Evolutionary conservation across 1,140 invertebrate genomes (phyloP).

Genomic region (Colletes gigas): DNA sequence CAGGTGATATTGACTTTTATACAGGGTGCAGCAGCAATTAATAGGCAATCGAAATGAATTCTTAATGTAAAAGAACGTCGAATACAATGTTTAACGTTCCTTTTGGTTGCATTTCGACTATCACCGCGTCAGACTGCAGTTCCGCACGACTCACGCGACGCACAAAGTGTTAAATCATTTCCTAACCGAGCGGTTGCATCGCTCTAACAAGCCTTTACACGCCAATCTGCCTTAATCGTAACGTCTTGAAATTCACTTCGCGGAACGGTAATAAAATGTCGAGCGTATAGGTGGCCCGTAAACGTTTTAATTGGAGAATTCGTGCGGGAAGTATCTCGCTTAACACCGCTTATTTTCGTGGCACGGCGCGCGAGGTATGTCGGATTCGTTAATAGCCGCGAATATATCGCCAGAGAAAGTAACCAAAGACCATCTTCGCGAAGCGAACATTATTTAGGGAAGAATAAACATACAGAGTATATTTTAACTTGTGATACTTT

Average conservation of each 20-base stretch:
- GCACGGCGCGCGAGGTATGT: background rate
- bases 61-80: too few species aligned
- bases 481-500: too few species aligned
- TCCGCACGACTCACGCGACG: too few species aligned
- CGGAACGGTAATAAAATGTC: background rate
- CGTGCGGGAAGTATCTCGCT: background rate
- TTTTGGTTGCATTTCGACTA: too few species aligned
- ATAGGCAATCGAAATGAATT: too few species aligned
- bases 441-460: constrained; percentile 34
- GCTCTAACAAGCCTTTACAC: background rate
- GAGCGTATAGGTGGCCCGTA: background rate
- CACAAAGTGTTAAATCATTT: too few species aligned
- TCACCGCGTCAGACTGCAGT: too few species aligned
- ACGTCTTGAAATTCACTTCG: background rate
- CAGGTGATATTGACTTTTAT: too few species aligned
- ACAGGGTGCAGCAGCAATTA: too few species aligned
- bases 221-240: background rate
- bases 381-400: constrained; percentile 16
- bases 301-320: background rate
- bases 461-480: background rate
- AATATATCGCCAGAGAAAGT: constrained; percentile 12
- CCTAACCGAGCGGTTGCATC: background rate
- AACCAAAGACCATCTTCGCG: background rate
- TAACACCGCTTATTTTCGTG: background rate
- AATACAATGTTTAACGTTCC: too few species aligned